A percentile compares a stretch with the other conserved stretches of the same genome.
phyloP scores from a whole-genome alignment of 2,113 vertebrate genomes.

The Bagarius yarrelli region DNA sequence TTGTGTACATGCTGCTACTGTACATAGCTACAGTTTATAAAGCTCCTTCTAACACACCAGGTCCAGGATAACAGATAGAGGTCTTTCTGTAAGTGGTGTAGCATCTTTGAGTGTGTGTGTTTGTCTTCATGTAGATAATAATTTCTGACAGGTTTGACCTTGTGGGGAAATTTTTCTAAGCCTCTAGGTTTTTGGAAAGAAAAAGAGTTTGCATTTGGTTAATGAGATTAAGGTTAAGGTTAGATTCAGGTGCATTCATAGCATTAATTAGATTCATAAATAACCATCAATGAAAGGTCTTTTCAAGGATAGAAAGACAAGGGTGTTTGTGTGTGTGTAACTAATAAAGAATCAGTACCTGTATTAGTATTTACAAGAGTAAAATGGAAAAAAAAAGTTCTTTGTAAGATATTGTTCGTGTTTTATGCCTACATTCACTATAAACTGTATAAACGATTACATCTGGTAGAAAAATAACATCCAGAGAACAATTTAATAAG shows the following conservation, averaged over 20 bases:
- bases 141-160: background rate
- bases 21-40: background rate
- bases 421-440: background rate
- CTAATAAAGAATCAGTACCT: constrained; percentile 3
- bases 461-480: constrained; percentile 5
- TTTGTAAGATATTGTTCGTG: background rate
- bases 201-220: background rate
- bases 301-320: background rate
- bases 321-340: background rate
- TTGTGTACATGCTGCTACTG: background rate
- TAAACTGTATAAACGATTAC: background rate
- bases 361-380: constrained; percentile 4
- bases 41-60: background rate
- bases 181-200: background rate
- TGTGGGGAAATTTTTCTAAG: background rate
- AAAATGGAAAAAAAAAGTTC: background rate
- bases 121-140: background rate
- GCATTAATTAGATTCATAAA: constrained; percentile 2
- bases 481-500: background rate
- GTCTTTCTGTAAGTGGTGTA: background rate
- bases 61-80: constrained; percentile 13
- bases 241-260: background rate
- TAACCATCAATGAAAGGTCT: background rate
- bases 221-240: background rate
- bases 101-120: background rate